A percentile compares a stretch with the other conserved stretches of the same genome.
phyloP scores from a whole-genome alignment of 2,113 vertebrate species.

The Sakesphorus luctuosus region DNA sequence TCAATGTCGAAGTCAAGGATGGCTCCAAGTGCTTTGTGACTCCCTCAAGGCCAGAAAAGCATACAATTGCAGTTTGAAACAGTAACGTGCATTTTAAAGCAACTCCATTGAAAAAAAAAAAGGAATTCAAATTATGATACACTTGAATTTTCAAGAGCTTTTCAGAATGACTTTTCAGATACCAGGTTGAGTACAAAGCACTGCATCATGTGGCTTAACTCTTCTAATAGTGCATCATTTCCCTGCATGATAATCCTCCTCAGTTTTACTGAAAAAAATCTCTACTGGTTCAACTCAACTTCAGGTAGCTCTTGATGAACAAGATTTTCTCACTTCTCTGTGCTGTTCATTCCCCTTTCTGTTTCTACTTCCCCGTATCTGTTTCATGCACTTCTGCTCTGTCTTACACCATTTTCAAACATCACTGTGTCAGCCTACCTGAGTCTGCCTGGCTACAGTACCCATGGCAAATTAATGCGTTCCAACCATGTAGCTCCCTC shows the following conservation, averaged over 20 bases:
- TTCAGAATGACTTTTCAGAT: neutral
- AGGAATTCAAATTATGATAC: neutral
- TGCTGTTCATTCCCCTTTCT: neutral
- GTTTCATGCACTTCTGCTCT: neutral
- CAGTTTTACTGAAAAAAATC: neutral
- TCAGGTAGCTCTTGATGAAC: neutral
- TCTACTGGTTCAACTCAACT: neutral
- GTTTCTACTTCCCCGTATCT: neutral
- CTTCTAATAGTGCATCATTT: neutral
- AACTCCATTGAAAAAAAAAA: neutral
- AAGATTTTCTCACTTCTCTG: neutral
- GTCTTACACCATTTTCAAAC: neutral
- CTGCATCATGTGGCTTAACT: neutral
- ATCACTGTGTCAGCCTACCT: neutral
- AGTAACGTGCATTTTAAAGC: neutral
- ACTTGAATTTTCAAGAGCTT: constrained; percentile 8
- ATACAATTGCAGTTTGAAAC: neutral
- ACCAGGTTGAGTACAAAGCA: neutral
- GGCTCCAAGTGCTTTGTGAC: neutral
- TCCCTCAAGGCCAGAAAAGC: neutral
- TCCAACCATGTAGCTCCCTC: neutral
- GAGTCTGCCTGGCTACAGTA: neutral
- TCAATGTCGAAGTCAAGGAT: neutral
- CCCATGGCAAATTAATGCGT: neutral
- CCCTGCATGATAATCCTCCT: neutral